Evolutionary conservation across 2,888 invertebrate species (phyloP), one percentile per base, ranked within the genome.

Genomic region (Auanema sp.): DNA sequence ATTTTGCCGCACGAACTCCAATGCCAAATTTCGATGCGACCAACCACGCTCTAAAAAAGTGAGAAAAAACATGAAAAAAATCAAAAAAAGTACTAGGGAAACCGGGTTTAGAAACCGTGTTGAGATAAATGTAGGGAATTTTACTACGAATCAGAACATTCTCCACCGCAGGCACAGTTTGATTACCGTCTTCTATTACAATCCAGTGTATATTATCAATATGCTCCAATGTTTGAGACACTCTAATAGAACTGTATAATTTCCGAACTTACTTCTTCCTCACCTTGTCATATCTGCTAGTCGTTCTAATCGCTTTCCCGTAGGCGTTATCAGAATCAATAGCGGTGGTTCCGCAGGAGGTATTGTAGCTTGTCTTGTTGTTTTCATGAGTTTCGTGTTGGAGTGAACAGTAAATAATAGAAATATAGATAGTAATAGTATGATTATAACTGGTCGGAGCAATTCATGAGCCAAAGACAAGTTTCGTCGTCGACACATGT

Each of bases 231-330:
- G 78, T 78, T 56, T 78, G 78, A 1, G 75, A 70, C 25, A 78
- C 66, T 44, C 76, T 76, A 54, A 54, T 73, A 68, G 5, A 18
- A 44, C 50, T 10, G 2, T 18, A 23, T 12, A 11, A 24, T 16
- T 44, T 8, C 33, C 56, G n/a, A n/a, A n/a, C n/a, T n/a, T n/a
- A n/a, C n/a, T n/a, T n/a, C n/a, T n/a, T n/a, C n/a, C n/a, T 41
- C n/a, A 75, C 76, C 78, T 70, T 5, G 78, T 78, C 78, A 78
- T 77, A 47, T 78, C 78, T 12, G 78, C 79, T n/a, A 78, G 51
- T 14, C 78, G 63, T 60, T 78, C 77, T 10, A 72, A 69, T 18
- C 79, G 50, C 55, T 71, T 72, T 41, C 78, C 71, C 11, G 78
- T 80, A 10, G 79, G 78, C 16, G 78, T 80, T 43, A 80, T 78